phyloP scores from a whole-genome alignment of 2,888 invertebrate species.

The Drosophila meridionalis region DNA sequence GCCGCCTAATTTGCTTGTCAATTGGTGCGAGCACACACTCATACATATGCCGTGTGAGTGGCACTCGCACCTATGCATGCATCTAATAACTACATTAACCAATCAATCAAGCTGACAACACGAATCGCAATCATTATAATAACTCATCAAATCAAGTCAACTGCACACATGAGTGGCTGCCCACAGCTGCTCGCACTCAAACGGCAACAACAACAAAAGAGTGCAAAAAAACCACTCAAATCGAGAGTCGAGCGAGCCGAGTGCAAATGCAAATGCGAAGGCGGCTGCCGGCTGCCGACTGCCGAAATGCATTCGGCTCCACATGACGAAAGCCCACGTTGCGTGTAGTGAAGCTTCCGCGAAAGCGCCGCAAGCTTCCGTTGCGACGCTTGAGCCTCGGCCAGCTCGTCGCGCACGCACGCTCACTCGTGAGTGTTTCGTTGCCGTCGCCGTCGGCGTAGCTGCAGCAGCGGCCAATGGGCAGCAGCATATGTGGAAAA shows the following conservation, averaged over 20 bases:
- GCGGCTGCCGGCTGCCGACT: slow-evolving; percentile 8
- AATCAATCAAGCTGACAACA: slow-evolving; percentile 70
- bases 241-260: slow-evolving; percentile 28
- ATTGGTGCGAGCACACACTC: slow-evolving; percentile 29
- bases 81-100: slow-evolving; percentile 67
- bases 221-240: slow-evolving; percentile 12
- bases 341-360: slow-evolving; percentile 39
- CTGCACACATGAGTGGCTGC: slow-evolving; percentile 43
- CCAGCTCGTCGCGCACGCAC: slow-evolving; percentile 8
- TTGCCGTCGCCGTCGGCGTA: neutral
- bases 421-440: neutral
- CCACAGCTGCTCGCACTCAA: slow-evolving; percentile 16
- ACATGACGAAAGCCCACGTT: slow-evolving; percentile 38
- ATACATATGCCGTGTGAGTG: slow-evolving; percentile 15
- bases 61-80: slow-evolving; percentile 51
- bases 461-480: slow-evolving; percentile 17
- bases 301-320: slow-evolving; percentile 35
- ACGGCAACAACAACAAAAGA: slow-evolving; percentile 11
- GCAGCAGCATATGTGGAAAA: slow-evolving; percentile 49
- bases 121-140: slow-evolving; percentile 63
- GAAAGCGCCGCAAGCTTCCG: slow-evolving; percentile 56
- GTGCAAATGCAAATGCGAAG: slow-evolving; percentile 37
- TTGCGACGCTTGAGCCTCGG: slow-evolving; percentile 14
- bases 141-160: slow-evolving; percentile 56
- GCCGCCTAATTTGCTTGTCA: slow-evolving; percentile 61